phyloP scores from a whole-genome alignment of 2,888 invertebrate genomes.

The Tenthredo scrophulariae region DNA sequence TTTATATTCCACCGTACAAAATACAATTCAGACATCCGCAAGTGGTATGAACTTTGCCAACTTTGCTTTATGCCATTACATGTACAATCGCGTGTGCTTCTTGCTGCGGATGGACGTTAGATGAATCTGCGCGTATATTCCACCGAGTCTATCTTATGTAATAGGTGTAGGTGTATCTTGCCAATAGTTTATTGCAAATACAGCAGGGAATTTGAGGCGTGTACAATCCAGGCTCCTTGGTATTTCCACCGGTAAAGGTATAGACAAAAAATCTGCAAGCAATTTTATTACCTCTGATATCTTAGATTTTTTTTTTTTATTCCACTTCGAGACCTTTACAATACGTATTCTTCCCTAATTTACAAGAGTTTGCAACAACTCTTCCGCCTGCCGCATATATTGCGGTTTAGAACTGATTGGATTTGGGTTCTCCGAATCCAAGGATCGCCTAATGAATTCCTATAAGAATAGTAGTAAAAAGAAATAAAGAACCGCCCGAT shows the following conservation, averaged over 20 bases:
- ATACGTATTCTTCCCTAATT: background rate
- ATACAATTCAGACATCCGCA: slow-evolving; percentile 26
- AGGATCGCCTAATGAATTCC: slow-evolving; percentile 33
- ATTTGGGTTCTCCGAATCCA: background rate
- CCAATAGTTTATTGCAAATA: slow-evolving; percentile 26
- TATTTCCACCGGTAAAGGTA: background rate
- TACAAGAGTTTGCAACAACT: background rate
- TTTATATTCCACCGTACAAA: slow-evolving; percentile 25
- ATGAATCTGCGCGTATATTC: slow-evolving; percentile 43
- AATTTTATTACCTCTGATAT: background rate
- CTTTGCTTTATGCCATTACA: slow-evolving; percentile 17
- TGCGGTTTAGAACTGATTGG: background rate
- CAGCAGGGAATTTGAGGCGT: slow-evolving; percentile 17
- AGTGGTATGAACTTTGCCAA: slow-evolving; percentile 11
- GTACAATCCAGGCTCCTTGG: background rate
- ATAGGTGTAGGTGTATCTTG: slow-evolving; percentile 30
- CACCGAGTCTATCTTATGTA: slow-evolving; percentile 19
- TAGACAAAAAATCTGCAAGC: background rate
- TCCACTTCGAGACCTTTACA: background rate
- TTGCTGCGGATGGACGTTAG: background rate
- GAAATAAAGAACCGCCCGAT: slow-evolving; percentile 5
- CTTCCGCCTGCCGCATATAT: background rate
- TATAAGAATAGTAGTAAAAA: background rate
- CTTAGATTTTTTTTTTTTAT: background rate
- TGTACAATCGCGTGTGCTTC: slow-evolving; percentile 27